Evolutionary conservation across 2,797 vertebrate species (phyloP).

Genomic region (Thamnophis elegans): DNA sequence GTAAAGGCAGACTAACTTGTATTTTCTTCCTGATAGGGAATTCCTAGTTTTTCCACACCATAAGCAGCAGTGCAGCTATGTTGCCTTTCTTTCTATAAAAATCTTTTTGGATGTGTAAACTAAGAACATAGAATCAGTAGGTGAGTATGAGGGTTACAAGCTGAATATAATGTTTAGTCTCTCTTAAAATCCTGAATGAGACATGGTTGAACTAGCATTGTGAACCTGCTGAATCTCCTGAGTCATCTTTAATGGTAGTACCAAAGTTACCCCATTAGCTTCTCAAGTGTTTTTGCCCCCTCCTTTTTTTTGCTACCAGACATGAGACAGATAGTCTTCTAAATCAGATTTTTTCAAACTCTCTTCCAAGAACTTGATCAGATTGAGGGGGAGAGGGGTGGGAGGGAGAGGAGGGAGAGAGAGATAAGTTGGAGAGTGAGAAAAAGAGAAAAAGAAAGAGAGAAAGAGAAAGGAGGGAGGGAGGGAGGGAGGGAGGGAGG

Average conservation of each 20-base stretch:
- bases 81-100: neutral
- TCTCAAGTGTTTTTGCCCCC: neutral
- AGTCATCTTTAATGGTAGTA: neutral
- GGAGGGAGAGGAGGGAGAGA: too few relatives aligned
- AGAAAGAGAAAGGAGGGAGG: too few relatives aligned
- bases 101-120: neutral
- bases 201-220: neutral
- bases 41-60: neutral
- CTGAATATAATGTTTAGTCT: neutral
- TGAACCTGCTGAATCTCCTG: neutral
- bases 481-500: rapidly evolving
- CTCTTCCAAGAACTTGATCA: neutral
- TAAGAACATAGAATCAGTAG: neutral
- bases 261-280: neutral
- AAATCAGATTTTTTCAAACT: neutral
- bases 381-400: neutral
- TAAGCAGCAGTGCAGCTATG: neutral
- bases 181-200: neutral
- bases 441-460: too few relatives aligned
- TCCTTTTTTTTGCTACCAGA: neutral
- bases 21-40: neutral
- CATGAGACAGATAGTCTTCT: neutral
- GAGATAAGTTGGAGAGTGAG: too few relatives aligned
- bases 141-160: neutral
- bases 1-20: neutral